Evolutionary conservation across 2,888 invertebrate species (phyloP).

Genomic region (Clitarchus hookeri): DNA sequence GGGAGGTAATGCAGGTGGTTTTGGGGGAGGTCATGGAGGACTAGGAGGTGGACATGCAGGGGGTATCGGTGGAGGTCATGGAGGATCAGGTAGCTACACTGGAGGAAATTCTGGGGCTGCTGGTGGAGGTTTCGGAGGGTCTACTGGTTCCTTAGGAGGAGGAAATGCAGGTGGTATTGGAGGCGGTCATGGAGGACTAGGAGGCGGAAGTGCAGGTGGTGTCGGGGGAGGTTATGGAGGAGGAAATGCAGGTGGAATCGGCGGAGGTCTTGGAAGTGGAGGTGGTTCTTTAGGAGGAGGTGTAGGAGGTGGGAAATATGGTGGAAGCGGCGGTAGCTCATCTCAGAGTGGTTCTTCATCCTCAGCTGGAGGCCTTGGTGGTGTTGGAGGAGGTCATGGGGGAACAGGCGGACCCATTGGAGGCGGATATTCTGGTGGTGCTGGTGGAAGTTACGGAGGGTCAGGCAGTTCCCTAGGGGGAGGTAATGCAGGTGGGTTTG

Average conservation of each 20-base stretch:
- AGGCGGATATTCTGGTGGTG: no score
- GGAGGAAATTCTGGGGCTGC: slow-evolving; percentile 28
- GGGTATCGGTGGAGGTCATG: background rate
- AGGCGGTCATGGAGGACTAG: background rate
- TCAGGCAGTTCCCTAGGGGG: no score
- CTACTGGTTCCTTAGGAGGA: background rate
- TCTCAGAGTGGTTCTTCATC: background rate
- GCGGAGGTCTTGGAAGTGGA: slow-evolving; percentile 18
- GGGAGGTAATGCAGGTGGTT: slow-evolving; percentile 26
- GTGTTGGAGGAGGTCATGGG: background rate
- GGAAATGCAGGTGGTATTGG: slow-evolving; percentile 12
- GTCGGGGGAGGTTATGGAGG: background rate
- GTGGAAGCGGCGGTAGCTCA: slow-evolving; percentile 3
- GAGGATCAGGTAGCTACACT: slow-evolving; percentile 43
- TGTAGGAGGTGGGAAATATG: background rate
- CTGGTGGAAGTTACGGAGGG: no score
- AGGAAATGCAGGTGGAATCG: background rate
- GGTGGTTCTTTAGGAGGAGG: slow-evolving; percentile 22
- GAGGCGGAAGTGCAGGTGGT: background rate
- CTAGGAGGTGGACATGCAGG: background rate
- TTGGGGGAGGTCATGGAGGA: background rate
- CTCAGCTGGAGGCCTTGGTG: background rate
- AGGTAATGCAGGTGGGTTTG: no score
- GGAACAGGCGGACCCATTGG: no score
- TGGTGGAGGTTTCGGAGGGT: slow-evolving; percentile 19